Percentiles rank a stretch among this genome's conserved stretches.
Conservation (phyloP, 2,113 vertebrate genomes). For the Pelecanoides urinatrix region DNA sequence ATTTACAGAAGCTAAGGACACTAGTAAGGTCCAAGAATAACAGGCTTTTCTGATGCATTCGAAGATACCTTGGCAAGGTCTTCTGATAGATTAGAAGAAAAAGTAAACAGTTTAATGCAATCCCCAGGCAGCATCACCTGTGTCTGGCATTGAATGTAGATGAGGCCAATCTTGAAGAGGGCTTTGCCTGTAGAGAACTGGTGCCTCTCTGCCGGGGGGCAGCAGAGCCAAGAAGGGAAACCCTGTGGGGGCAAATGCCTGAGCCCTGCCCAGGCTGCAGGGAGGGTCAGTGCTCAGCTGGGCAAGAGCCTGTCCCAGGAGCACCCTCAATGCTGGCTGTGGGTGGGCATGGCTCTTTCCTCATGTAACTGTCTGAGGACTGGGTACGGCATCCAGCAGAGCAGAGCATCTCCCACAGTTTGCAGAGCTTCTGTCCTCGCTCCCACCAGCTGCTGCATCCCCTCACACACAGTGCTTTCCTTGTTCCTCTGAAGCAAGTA, state of each 20-base stretch:
- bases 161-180: neutral
- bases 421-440: neutral
- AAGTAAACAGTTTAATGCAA: neutral
- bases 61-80: neutral
- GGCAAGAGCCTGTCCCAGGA: neutral
- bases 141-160: neutral
- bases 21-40: neutral
- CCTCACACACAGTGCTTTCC: neutral
- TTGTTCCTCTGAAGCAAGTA: neutral
- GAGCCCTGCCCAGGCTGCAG: neutral
- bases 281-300: neutral
- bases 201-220: neutral
- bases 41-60: neutral
- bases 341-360: neutral
- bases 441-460: neutral
- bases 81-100: neutral
- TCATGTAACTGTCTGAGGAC: neutral
- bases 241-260: neutral
- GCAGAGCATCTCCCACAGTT: neutral
- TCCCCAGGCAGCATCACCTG: neutral
- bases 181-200: neutral
- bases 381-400: neutral
- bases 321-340: neutral
- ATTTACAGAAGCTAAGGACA: neutral
- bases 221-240: neutral